These are phyloP conservation scores for Malacoctenus gilli DNA, from an alignment of 2,797 vertebrate genomes.

Conservation along the genomic window DNA sequence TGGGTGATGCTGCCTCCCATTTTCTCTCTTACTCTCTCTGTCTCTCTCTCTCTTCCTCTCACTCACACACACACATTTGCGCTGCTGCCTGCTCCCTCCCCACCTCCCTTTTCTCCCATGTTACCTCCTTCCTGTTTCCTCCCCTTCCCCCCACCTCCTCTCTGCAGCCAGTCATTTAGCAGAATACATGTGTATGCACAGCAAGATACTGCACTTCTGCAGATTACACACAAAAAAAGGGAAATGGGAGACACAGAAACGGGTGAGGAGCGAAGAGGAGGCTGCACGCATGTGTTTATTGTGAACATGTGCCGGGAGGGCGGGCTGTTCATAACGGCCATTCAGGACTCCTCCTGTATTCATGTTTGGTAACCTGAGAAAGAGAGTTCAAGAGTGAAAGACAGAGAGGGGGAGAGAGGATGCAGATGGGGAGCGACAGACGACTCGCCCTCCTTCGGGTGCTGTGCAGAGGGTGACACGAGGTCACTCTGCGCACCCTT, in stretches of 20 bases:
- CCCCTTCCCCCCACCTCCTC: slow-evolving; percentile 60
- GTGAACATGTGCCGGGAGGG: slow-evolving; percentile 25
- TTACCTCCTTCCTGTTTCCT: slow-evolving; percentile 73
- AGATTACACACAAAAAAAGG: slow-evolving; percentile 40
- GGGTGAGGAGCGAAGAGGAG: slow-evolving; percentile 15
- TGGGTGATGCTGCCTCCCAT: slow-evolving; percentile 74
- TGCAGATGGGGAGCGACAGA: slow-evolving; percentile 36
- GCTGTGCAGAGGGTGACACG: slow-evolving; percentile 45
- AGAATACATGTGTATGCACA: slow-evolving; percentile 69
- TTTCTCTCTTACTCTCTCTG: slow-evolving; percentile 45
- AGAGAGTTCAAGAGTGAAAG: slow-evolving; percentile 37
- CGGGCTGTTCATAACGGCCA: slow-evolving; percentile 49
- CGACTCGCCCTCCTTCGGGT: slow-evolving; percentile 17
- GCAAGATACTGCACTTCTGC: slow-evolving; percentile 58
- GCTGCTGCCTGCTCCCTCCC: slow-evolving; percentile 60
- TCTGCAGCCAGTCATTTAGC: slow-evolving; percentile 77
- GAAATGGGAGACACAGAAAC: not conserved
- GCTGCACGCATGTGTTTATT: slow-evolving; percentile 8
- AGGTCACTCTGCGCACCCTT: slow-evolving; percentile 64
- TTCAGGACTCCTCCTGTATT: slow-evolving; percentile 65
- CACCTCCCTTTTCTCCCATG: slow-evolving; percentile 62
- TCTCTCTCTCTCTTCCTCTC: not conserved
- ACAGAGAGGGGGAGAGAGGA: slow-evolving; percentile 30
- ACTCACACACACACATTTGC: not conserved
- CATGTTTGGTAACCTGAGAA: slow-evolving; percentile 75